Evolutionary conservation across 2,797 vertebrate species (phyloP).

Genomic region (Oryzias sinensis): DNA sequence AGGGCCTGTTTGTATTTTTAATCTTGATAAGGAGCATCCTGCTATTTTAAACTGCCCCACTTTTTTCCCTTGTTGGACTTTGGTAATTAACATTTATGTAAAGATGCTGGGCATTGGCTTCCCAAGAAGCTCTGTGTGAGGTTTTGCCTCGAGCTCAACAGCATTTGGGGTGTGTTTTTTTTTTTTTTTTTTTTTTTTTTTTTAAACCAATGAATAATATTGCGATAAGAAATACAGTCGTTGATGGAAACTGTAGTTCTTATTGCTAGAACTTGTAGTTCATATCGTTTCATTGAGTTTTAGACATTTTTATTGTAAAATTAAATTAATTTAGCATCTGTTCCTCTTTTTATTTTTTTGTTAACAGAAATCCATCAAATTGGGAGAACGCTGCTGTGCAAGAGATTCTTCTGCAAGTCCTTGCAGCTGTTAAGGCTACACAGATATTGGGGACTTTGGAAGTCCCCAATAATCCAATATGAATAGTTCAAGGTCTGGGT

Average conservation of each 20-base stretch:
- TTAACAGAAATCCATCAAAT: too few relatives aligned
- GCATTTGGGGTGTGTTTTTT: slow-evolving; percentile 6
- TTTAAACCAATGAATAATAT: slow-evolving; percentile 2
- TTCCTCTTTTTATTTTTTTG: too few relatives aligned
- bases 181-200: slow-evolving; percentile 4
- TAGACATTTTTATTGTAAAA: too few relatives aligned
- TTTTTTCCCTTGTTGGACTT: slow-evolving; percentile 14
- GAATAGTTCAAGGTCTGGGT: slow-evolving; percentile 4
- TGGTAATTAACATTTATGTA: slow-evolving; percentile 32
- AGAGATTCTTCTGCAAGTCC: background rate
- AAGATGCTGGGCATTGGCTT: slow-evolving; percentile 3
- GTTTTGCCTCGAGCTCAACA: slow-evolving; percentile 2
- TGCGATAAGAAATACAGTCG: slow-evolving; percentile 6
- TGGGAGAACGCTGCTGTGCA: background rate
- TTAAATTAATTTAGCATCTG: too few relatives aligned
- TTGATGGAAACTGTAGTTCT: too few relatives aligned
- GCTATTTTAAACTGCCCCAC: slow-evolving; percentile 13
- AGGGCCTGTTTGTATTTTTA: slow-evolving; percentile 31
- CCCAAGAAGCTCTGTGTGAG: background rate
- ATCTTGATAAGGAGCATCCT: slow-evolving; percentile 34
- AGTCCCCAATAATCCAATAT: slow-evolving; percentile 9
- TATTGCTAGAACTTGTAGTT: too few relatives aligned
- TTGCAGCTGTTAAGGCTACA: background rate
- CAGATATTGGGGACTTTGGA: background rate
- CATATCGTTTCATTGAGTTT: too few relatives aligned